Evolutionary conservation across 2,797 vertebrate species (phyloP).

Genomic region (Spea hammondii): DNA sequence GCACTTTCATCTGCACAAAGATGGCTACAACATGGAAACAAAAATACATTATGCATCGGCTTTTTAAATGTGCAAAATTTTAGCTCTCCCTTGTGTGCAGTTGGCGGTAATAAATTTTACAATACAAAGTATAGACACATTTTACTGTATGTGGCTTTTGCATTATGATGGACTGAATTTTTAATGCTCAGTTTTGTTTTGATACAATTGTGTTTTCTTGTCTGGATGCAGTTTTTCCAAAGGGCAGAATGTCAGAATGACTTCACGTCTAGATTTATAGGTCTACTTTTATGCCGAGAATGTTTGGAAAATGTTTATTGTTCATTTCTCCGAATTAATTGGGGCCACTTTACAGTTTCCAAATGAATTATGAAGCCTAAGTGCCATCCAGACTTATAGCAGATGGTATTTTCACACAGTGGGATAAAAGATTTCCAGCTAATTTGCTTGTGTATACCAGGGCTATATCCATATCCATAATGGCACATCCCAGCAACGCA

Average conservation of each 20-base stretch:
- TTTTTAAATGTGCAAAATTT: not conserved
- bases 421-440: too few species aligned
- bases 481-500: too few species aligned
- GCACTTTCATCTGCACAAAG: constrained; percentile 15
- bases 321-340: not conserved
- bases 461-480: too few species aligned
- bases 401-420: too few species aligned
- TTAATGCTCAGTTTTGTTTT: constrained; percentile 5
- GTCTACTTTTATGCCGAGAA: not conserved
- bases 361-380: too few species aligned
- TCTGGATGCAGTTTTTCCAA: not conserved
- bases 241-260: not conserved
- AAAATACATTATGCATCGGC: not conserved
- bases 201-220: not conserved
- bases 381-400: too few species aligned
- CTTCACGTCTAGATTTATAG: not conserved
- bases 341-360: not conserved
- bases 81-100: constrained; percentile 14
- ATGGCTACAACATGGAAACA: constrained; percentile 17
- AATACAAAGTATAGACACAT: not conserved
- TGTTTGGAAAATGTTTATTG: not conserved
- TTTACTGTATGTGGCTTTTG: constrained; percentile 6
- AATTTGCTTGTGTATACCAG: too few species aligned
- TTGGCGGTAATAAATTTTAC: constrained; percentile 11
- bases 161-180: constrained; percentile 12